A percentile compares a stretch with the other conserved stretches of the same genome.
Conservation (phyloP, 2,888 invertebrate genomes). For the Capitulum mitella region DNA sequence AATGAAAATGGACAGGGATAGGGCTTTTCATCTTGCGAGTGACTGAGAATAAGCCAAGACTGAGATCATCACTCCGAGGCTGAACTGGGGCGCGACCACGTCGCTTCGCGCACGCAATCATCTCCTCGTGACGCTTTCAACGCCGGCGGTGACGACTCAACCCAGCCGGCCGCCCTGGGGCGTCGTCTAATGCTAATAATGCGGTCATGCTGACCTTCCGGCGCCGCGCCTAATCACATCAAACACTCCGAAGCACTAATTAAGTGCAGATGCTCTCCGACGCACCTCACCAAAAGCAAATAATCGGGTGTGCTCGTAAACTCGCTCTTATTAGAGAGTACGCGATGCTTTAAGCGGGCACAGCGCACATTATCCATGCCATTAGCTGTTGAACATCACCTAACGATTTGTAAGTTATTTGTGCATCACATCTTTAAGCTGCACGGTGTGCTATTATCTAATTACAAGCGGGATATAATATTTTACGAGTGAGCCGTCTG, state of each 20-base stretch:
- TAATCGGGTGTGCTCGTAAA: constrained; percentile 21
- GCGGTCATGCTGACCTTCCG: background rate
- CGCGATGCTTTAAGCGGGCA: background rate
- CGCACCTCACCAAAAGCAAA: background rate
- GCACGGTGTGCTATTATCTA: background rate
- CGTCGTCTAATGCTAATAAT: background rate
- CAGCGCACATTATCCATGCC: background rate
- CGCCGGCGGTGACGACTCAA: background rate
- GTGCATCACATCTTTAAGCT: constrained; percentile 15
- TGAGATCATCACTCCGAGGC: no score
- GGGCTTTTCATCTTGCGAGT: no score
- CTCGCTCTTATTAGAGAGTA: constrained; percentile 15
- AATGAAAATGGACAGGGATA: no score
- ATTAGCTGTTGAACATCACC: background rate
- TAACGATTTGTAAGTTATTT: constrained; percentile 23
- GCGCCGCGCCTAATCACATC: background rate
- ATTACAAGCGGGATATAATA: background rate
- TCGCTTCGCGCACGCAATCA: no score
- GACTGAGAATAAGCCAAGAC: no score
- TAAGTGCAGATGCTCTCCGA: background rate
- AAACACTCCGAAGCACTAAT: background rate
- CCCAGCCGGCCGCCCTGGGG: background rate
- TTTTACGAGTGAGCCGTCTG: background rate
- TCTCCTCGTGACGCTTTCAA: background rate
- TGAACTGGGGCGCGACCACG: no score